Conservation (phyloP, 2,888 invertebrate genomes). For the Dyspetes luteomarginatus region DNA sequence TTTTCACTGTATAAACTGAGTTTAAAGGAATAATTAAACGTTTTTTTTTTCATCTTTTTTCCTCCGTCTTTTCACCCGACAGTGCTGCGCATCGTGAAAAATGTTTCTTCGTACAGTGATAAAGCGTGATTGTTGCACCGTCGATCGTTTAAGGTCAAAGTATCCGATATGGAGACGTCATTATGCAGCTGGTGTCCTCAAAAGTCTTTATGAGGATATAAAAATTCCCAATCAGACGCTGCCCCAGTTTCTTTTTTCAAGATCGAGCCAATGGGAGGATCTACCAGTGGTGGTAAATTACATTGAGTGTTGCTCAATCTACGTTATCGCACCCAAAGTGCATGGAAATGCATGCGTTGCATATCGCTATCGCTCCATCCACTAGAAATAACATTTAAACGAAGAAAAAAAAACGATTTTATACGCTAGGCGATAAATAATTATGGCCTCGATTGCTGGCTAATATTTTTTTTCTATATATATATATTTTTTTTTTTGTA, state of each 20-base stretch:
- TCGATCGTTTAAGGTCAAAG: background rate
- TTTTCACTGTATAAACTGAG: slow-evolving; percentile 24
- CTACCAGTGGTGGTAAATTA: slow-evolving; percentile 87
- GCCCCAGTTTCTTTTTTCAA: slow-evolving; percentile 86
- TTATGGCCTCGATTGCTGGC: background rate
- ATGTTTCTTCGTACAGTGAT: slow-evolving; percentile 46
- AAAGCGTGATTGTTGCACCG: background rate
- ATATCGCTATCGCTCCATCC: background rate
- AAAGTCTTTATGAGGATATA: slow-evolving; percentile 85
- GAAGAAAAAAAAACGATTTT: slow-evolving; percentile 33
- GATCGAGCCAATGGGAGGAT: slow-evolving; percentile 85
- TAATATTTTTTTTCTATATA: slow-evolving; percentile 13
- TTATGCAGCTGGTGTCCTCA: slow-evolving; percentile 78
- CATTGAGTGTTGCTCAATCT: background rate
- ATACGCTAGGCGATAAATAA: slow-evolving; percentile 62
- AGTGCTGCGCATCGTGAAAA: background rate
- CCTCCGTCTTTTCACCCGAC: too few species aligned
- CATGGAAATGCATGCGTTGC: background rate
- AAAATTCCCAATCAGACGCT: slow-evolving; percentile 85
- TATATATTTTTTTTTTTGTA: slow-evolving; percentile 5
- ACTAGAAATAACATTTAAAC: too few species aligned
- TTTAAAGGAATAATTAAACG: background rate
- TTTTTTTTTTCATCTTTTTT: slow-evolving; percentile 31
- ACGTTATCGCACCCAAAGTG: background rate
- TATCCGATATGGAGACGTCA: background rate